Base-by-base conservation (phyloP, 1,140 invertebrate genomes). In the Dendroctonus valens region DNA sequence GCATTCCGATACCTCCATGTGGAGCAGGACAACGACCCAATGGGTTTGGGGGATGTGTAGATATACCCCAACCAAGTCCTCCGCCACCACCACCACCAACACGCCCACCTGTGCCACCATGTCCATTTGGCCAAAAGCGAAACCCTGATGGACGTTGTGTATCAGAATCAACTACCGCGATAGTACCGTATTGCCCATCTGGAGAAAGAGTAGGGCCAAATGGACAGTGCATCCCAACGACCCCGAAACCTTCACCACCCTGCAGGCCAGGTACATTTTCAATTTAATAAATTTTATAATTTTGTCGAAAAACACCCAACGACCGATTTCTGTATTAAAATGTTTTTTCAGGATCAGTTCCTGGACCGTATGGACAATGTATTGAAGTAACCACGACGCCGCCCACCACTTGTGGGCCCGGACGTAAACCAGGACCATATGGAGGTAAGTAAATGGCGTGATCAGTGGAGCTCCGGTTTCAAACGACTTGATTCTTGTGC, bases 211-310 rank as follows among this genome's bases (percentile, higher is more conserved):
- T 53, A 12, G 41, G 58, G 5, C 61, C 64, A 3, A 61, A 67
- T 52, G 71, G 71, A 9, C 51, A 62, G 5, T 72, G 71, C 48
- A 49, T 63, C 8, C 57, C 66, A 49, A 68, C 62, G 51, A 49
- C 39, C 44, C 6, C 73, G 69, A 11, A 50, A 42, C 44, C 63
- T 39, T 3, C 26, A 26, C 26, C 26, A 26, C 3, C 26, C 1
- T 26, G 26, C 26, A 26, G 26, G 26, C 26, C 26, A 26, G 26
- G 26, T 26, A 26, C 26, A 26, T 26, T 26, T 26, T 26, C 26
- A 3, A 26, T 26, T 26, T 26, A 3, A 26, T 26, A 26, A 3
- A 26, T 26, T 1, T 26, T 26, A 26, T 26, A 26, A 3, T 26
- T 26, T 26, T 26, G 26, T 26, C 26, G 3, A 26, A 26, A 26